These are phyloP conservation scores for Salmo trutta DNA, from an alignment of 2,797 vertebrate genomes.

Conservation along the genomic window DNA sequence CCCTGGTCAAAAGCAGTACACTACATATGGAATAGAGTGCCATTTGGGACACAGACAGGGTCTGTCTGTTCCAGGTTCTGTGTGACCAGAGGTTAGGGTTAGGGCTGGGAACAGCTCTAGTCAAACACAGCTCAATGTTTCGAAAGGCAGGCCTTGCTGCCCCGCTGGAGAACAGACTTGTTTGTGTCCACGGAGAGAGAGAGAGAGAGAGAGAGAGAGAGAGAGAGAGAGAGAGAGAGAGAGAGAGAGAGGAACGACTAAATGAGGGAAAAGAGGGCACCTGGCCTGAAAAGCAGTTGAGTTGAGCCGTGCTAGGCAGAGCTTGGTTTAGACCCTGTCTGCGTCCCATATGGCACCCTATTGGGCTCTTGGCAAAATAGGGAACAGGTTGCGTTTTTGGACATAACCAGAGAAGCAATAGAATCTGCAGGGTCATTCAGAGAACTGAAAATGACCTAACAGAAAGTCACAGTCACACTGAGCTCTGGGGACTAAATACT, in stretches of 20 bases:
- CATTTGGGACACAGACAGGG: not conserved
- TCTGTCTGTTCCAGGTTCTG: not conserved
- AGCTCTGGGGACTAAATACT: not conserved
- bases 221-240: no score
- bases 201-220: no score
- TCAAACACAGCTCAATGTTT: constrained; percentile 64
- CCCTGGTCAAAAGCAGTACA: not conserved
- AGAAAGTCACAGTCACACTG: not conserved
- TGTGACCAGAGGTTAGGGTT: not conserved
- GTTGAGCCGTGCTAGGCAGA: not conserved
- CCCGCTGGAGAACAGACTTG: constrained; percentile 18
- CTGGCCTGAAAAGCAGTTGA: constrained; percentile 18
- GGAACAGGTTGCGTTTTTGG: not conserved
- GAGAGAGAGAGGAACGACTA: not conserved
- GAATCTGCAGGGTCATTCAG: not conserved
- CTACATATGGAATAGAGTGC: not conserved
- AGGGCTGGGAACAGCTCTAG: constrained; percentile 46
- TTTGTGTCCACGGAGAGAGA: constrained; percentile 15
- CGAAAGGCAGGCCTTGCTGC: constrained; percentile 33
- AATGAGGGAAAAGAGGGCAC: constrained; percentile 14
- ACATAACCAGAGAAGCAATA: no score
- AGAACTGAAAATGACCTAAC: not conserved
- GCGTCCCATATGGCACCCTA: not conserved
- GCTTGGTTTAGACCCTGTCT: not conserved
- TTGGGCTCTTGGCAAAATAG: not conserved